Base-by-base conservation (phyloP, 2,113 vertebrate genomes). In the Alces alces region DNA sequence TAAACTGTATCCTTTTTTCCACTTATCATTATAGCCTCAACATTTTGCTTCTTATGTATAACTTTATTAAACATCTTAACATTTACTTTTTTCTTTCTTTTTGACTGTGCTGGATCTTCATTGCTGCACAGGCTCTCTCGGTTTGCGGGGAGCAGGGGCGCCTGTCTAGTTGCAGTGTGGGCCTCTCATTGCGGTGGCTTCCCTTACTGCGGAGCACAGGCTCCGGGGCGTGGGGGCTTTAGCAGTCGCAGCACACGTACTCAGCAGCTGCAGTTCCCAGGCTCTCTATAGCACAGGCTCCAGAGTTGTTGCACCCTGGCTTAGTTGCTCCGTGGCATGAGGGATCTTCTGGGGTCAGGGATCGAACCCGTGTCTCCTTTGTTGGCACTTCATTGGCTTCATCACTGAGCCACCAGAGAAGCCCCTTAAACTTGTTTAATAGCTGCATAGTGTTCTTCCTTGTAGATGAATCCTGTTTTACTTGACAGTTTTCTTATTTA, bases 41-140 rank as follows among this genome's bases (percentile, higher is more conserved):
- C 70, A 91, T 95, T 98, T 97, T 96, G 84, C 27, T 92, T 95
- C 82, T 86, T 55, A 30, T 79, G 27, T 92, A 11, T 57, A 96
- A 89, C 30, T 89, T 94, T 86, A 28, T 96, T 58, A 97, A 93
- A 58, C 21, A 54, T 84, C 97, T 91, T 96, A 86, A 76, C 39
- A n/a, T 76, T 76, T 76, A 43, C 23, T 57, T 76, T 43, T 43
- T 76, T 70, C 12, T 73, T 73, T 43, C 27, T 76, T 76, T 76
- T 27, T 43, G 70, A 12, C 23, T 76, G 13, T 43, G 23, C 39
- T 76, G 39, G 70, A 6, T 76, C 39, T 76, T 43, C 70, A 76
- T 27, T 43, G 39, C 39, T 76, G 70, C 70, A 27, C 21, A 27
- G 70, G 70, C 39, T 76, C 14, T 43, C 70, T 43, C 4, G 36